These are phyloP conservation scores for Oppia nitens DNA, from an alignment of 1,140 invertebrate species.

Conservation along the genomic window DNA sequence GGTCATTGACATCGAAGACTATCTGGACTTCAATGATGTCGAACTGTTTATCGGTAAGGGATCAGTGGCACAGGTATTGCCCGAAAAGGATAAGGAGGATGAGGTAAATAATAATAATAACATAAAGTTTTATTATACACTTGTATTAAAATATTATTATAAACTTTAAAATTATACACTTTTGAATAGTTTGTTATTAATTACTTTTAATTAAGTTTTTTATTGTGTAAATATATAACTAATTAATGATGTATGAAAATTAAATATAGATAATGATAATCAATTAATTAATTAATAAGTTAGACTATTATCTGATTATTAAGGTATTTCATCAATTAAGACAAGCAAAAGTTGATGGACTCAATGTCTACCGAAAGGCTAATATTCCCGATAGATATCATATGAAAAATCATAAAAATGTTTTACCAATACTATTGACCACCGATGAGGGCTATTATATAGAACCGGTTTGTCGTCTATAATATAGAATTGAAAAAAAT, in stretches of 20 bases:
- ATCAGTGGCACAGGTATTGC: slow-evolving; percentile 36
- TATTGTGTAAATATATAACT: too few species aligned
- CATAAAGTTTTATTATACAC: too few species aligned
- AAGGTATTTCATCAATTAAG: slow-evolving; percentile 35
- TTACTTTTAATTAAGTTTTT: too few species aligned
- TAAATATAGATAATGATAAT: too few species aligned
- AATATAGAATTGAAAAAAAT: not conserved
- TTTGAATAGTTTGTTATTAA: too few species aligned
- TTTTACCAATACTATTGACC: slow-evolving; percentile 39
- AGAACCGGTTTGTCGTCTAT: slow-evolving; percentile 14
- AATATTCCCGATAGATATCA: slow-evolving; percentile 40
- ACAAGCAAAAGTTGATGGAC: slow-evolving; percentile 29
- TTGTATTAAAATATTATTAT: too few species aligned
- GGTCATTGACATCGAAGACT: slow-evolving; percentile 18
- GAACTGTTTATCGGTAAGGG: slow-evolving; percentile 17
- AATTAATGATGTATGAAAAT: too few species aligned
- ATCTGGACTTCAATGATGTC: slow-evolving; percentile 18
- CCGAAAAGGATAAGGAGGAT: slow-evolving; percentile 35
- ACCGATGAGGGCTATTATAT: slow-evolving; percentile 36
- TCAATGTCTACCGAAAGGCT: slow-evolving; percentile 38
- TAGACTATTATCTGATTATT: not conserved
- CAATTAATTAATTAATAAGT: not conserved
- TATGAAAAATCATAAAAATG: slow-evolving; percentile 38
- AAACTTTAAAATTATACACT: too few species aligned
- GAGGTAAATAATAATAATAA: too few species aligned